Conservation (phyloP, 2,888 invertebrate species). For the Seira ritae region DNA sequence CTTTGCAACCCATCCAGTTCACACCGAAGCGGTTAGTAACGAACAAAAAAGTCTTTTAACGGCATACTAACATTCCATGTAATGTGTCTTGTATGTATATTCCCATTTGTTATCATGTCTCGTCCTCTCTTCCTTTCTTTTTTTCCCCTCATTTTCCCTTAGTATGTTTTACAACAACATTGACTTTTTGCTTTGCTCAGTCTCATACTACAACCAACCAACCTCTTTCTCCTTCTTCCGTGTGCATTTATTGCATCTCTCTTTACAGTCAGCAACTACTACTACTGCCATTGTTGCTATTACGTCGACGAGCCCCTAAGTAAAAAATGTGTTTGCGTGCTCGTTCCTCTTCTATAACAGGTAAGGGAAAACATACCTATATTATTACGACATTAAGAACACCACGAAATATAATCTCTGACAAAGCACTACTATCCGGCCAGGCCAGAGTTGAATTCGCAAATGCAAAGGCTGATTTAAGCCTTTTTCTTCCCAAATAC, state of each 20-base stretch:
- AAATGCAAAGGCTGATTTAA: too few relatives aligned
- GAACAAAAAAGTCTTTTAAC: constrained; percentile 40
- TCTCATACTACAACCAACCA: neutral
- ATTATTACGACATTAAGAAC: too few relatives aligned
- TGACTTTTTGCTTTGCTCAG: constrained; percentile 45
- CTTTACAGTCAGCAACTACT: too few relatives aligned
- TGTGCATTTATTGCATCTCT: too few relatives aligned
- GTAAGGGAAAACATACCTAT: constrained; percentile 78
- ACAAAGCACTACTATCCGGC: too few relatives aligned
- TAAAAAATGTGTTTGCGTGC: constrained; percentile 74
- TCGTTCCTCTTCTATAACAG: constrained; percentile 88
- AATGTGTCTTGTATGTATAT: constrained; percentile 47
- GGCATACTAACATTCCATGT: constrained; percentile 50
- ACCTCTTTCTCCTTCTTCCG: constrained; percentile 20
- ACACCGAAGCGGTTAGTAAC: constrained; percentile 90
- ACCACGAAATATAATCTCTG: too few relatives aligned
- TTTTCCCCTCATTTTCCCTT: constrained; percentile 45
- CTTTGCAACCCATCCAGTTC: constrained; percentile 91
- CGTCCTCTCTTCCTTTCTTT: constrained; percentile 64
- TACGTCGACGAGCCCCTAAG: too few relatives aligned
- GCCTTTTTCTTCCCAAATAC: too few relatives aligned
- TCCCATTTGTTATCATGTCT: constrained; percentile 66
- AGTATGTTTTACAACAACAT: constrained; percentile 23
- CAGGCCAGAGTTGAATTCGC: too few relatives aligned
- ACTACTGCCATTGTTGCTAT: too few relatives aligned